Evolutionary conservation across 2,888 invertebrate genomes (phyloP).

Genomic region (Amphipoea oculea): DNA sequence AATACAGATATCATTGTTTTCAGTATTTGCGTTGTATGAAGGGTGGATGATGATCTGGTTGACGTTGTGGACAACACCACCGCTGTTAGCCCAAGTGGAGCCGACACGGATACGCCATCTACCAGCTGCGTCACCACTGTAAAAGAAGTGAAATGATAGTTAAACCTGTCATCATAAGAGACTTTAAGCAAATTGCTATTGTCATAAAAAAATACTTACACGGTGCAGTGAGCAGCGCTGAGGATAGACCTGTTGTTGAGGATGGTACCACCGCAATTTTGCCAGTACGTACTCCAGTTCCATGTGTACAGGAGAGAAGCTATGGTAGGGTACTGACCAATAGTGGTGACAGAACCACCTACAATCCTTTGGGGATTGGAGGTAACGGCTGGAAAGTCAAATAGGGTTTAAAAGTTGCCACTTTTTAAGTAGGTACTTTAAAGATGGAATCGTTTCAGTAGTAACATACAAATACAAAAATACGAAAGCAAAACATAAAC

Average conservation of each 20-base stretch:
- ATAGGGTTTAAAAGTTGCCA: too few relatives aligned
- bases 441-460: too few relatives aligned
- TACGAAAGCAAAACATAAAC: too few relatives aligned
- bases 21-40: constrained; percentile 68
- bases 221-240: constrained; percentile 64
- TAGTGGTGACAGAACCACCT: too few relatives aligned
- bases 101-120: constrained; percentile 76
- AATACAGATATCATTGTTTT: constrained; percentile 34
- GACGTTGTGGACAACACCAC: constrained; percentile 70
- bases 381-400: too few relatives aligned
- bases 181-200: background rate
- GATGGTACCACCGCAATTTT: constrained; percentile 69
- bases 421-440: too few relatives aligned
- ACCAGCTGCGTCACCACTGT: background rate
- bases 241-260: constrained; percentile 67
- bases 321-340: constrained; percentile 20
- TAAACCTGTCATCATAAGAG: background rate
- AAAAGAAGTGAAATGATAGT: background rate
- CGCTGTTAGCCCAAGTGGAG: constrained; percentile 74
- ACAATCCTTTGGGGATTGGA: too few relatives aligned
- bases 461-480: too few relatives aligned
- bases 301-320: constrained; percentile 61
- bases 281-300: constrained; percentile 44
- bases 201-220: background rate
- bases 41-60: constrained; percentile 71